These are phyloP conservation scores for Ceuthmochares aereus DNA, from an alignment of 2,113 vertebrate genomes.

Conservation along the genomic window DNA sequence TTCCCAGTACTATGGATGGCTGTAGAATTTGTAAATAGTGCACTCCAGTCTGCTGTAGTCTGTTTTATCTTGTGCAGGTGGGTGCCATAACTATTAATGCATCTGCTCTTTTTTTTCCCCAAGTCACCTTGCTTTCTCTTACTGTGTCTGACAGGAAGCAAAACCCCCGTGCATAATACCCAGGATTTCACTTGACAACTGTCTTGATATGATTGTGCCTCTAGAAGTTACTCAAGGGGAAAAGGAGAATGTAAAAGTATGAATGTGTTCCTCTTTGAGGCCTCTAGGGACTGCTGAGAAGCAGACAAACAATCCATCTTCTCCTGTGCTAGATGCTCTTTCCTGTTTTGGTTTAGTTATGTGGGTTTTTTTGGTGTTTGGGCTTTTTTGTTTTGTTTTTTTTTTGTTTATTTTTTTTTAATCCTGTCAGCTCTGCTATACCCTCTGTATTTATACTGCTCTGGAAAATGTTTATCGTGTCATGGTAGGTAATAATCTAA, in stretches of 20 bases:
- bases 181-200: background rate
- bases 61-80: background rate
- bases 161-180: background rate
- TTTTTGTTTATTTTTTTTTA: background rate
- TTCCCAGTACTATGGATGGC: background rate
- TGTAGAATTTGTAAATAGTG: background rate
- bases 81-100: background rate
- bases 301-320: background rate
- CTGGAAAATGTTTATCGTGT: background rate
- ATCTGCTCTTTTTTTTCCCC: background rate
- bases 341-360: background rate
- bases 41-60: background rate
- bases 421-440: background rate
- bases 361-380: background rate
- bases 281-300: background rate
- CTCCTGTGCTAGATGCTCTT: background rate
- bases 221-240: background rate
- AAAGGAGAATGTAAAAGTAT: background rate
- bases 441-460: background rate
- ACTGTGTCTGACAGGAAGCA: background rate
- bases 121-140: background rate
- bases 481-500: background rate
- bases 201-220: background rate
- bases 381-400: background rate
- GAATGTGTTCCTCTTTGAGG: background rate